Base-by-base conservation (phyloP, 2,113 vertebrate species). In the Lophius piscatorius region DNA sequence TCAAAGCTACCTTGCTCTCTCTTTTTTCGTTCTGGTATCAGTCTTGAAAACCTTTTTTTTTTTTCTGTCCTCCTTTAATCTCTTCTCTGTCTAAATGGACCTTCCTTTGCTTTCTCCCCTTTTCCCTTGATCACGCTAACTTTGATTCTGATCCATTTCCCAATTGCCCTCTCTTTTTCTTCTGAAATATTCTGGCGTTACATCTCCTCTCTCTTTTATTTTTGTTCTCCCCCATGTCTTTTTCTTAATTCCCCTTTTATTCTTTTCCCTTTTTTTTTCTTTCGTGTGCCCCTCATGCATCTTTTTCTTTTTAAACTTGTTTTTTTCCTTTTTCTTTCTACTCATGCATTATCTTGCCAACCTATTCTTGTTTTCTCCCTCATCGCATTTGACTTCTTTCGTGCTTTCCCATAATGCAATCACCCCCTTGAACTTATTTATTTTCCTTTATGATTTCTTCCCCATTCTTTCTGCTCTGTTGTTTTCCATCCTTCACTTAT, bases 101-200 rank as follows among this genome's bases (percentile, higher is more conserved):
- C 7, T 9, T 57, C 73, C 36, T 47, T 31, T 33, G 51, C 46
- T 49, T 18, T 45, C 38, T 45, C 60, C 23, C 44, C 45, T 33
- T 31, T 6, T 16, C 7, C 9, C 65, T 67, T 52, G 48, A 47
- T 70, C 62, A 54, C 49, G 47, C 64, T 34, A 38, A 59, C 69
- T 70, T 59, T 51, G 28, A 61, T 3, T 67, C 42, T 78, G 49
- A 68, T 82, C 52, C 64, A 44, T 68, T 63, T 71, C 71, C 74
- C 6, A 18, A 34, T 69, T 63, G 33, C 38, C 23, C 34, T 57
- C 71, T 20, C 3, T 18, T 21, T 16, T 21, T 40, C 18, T 2
- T 17, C 18, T 4, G 21, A 38, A 40, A 13, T 42, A 23, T 46
- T 22, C 45, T 76, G 10, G 42, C 63, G 38, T 66, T 20, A 23